These are phyloP conservation scores for Stegodyphus mimosarum DNA, from an alignment of 1,140 invertebrate species.

Conservation along the genomic window DNA sequence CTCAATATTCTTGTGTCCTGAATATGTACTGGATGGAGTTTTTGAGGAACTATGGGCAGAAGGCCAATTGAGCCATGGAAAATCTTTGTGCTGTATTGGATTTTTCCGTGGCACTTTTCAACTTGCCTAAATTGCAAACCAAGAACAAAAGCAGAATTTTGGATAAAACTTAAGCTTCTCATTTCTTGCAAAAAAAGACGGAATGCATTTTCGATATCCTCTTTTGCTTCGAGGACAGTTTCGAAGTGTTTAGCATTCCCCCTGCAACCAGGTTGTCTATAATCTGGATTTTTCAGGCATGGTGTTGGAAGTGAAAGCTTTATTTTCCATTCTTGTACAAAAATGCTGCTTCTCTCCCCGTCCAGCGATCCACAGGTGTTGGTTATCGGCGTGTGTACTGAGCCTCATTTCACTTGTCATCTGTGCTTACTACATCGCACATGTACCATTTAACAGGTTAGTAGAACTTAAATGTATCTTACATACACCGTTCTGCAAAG, in stretches of 20 bases:
- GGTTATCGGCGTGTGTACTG: constrained; percentile 10
- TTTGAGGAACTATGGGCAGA: not conserved
- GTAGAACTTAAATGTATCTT: not conserved
- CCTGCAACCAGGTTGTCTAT: not conserved
- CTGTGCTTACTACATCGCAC: constrained; percentile 41
- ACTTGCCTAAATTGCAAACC: not conserved
- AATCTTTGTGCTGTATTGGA: not conserved
- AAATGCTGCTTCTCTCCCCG: constrained; percentile 39
- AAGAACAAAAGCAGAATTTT: constrained; percentile 31
- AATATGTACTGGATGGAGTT: constrained; percentile 1
- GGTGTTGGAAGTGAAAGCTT: constrained; percentile 54
- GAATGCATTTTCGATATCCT: no score
- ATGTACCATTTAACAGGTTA: constrained; percentile 36
- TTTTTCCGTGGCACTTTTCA: constrained; percentile 19
- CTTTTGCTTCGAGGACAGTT: no score
- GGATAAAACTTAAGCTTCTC: constrained; percentile 24
- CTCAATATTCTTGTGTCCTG: not conserved
- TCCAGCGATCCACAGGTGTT: constrained; percentile 23
- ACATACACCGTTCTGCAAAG: not conserved
- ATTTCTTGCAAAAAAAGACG: no score
- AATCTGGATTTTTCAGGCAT: constrained; percentile 22
- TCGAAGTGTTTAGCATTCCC: no score
- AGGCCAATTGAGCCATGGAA: not conserved
- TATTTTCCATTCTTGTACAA: constrained; percentile 38
- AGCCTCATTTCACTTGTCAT: constrained; percentile 20